Percentiles rank a stretch among this genome's conserved stretches.
phyloP scores from a whole-genome alignment of 2,797 vertebrate species.

The Poeciliopsis gracilis region DNA sequence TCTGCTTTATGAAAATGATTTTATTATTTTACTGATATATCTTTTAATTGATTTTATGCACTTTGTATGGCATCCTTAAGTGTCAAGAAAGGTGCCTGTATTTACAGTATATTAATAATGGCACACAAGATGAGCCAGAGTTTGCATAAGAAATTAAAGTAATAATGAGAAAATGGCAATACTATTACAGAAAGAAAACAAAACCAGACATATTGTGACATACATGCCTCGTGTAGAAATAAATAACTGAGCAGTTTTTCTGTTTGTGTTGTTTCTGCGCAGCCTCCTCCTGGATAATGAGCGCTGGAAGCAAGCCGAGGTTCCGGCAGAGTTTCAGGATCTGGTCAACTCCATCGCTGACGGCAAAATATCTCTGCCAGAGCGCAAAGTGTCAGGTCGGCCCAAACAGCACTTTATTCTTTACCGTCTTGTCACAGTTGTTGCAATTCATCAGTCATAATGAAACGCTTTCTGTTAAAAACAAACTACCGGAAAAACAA shows the following conservation, averaged over 20 bases:
- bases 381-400: slow-evolving; percentile 86
- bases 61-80: too few relatives aligned
- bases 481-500: background rate
- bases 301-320: slow-evolving; percentile 98
- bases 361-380: slow-evolving; percentile 90
- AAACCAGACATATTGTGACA: too few relatives aligned
- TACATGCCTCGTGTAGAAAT: too few relatives aligned
- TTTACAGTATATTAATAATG: too few relatives aligned
- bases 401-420: background rate
- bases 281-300: slow-evolving; percentile 96
- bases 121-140: background rate
- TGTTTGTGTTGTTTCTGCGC: slow-evolving; percentile 16
- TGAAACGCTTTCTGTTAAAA: background rate
- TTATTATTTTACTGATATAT: too few relatives aligned
- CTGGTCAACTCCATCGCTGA: slow-evolving; percentile 93
- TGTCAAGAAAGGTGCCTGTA: too few relatives aligned
- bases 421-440: background rate
- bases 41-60: too few relatives aligned
- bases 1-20: too few relatives aligned
- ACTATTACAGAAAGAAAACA: too few relatives aligned
- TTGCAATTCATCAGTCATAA: background rate
- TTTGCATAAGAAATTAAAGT: background rate
- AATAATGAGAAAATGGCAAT: background rate
- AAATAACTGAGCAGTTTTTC: background rate
- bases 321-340: slow-evolving; percentile 96